Evolutionary conservation across 2,797 vertebrate species (phyloP), one percentile per base, ranked within the genome.

Genomic region (Coregonus ussuriensis): DNA sequence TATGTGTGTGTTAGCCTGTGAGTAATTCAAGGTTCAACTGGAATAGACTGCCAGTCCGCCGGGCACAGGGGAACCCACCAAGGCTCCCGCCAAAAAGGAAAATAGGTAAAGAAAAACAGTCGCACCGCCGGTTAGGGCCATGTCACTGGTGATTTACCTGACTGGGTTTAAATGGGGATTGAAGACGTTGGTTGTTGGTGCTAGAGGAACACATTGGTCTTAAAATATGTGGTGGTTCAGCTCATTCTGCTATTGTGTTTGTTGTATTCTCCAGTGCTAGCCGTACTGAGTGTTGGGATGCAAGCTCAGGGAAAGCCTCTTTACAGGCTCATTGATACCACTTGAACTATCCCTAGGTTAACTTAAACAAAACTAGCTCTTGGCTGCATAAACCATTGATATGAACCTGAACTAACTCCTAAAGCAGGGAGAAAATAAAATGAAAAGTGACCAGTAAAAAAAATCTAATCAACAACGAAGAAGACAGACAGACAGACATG

Each of bases 21-120:
- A 94, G 89, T 93, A 92, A 93, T 92, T 92, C 87, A 86, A 85
- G 86, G 83, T 83, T 88, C 89, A 91, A 93, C 86, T 74, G 80
- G 82, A 93, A 90, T 74, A 87, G 93, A 94, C 90, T 88, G 87
- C 72, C 80, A 70, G 41, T n/a, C 62, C 79, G 31, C 31, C 1
- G 33, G 25, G 21, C 65, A 15, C 13, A 67, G 31, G 65, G 65
- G 65, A 35, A 67, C 9, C 52, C 47, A 1, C 59, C 6, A 1
- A n/a, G 25, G 11, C 31, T 77, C 74, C 75, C 74, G 71, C 71
- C 74, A 76, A 52, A 4, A 77, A 76, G 69, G 69, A 74, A 74
- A 85, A 87, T 78, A 73, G 71, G 62, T 79, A 79, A 72, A 75
- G 54, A 69, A 47, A 82, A 81, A 54, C 65, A 71, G 53, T 80